phyloP scores from a whole-genome alignment of 2,113 vertebrate species.

The Pseudorhombus dupliciocellatus region DNA sequence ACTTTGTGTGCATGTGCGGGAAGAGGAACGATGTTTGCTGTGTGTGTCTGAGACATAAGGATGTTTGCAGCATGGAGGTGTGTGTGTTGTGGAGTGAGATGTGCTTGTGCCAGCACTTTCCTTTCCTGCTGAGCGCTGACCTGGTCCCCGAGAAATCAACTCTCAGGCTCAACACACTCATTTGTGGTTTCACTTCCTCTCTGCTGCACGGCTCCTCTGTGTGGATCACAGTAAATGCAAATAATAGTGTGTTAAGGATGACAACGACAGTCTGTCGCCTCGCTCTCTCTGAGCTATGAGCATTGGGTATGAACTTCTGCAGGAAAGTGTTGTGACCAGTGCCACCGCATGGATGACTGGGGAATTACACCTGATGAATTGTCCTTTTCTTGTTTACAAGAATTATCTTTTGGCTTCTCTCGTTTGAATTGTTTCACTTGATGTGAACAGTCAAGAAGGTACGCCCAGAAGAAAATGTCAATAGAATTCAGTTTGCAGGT shows the following conservation, averaged over 20 bases:
- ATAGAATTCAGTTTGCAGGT: background rate
- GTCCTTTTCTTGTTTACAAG: background rate
- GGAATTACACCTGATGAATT: slow-evolving; percentile 24
- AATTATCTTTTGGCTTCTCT: background rate
- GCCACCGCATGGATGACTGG: slow-evolving; percentile 57
- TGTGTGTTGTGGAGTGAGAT: slow-evolving; percentile 58
- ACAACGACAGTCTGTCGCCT: slow-evolving; percentile 22
- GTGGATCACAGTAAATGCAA: slow-evolving; percentile 49
- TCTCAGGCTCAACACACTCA: slow-evolving; percentile 13
- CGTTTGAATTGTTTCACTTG: background rate
- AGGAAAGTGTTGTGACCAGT: slow-evolving; percentile 57
- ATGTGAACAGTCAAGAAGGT: background rate
- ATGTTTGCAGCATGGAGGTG: slow-evolving; percentile 46
- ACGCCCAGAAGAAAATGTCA: background rate
- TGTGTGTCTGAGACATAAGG: slow-evolving; percentile 36
- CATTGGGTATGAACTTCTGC: background rate
- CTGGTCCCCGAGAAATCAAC: slow-evolving; percentile 40
- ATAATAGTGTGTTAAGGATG: slow-evolving; percentile 51
- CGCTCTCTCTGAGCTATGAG: background rate
- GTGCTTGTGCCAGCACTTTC: slow-evolving; percentile 74
- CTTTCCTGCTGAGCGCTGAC: slow-evolving; percentile 54
- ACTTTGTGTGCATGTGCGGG: slow-evolving; percentile 39
- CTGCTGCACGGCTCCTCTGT: slow-evolving; percentile 23
- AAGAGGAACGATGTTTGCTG: slow-evolving; percentile 42
- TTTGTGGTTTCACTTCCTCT: slow-evolving; percentile 38